Base-by-base conservation (phyloP, 2,797 vertebrate species). In the Falco cherrug region DNA sequence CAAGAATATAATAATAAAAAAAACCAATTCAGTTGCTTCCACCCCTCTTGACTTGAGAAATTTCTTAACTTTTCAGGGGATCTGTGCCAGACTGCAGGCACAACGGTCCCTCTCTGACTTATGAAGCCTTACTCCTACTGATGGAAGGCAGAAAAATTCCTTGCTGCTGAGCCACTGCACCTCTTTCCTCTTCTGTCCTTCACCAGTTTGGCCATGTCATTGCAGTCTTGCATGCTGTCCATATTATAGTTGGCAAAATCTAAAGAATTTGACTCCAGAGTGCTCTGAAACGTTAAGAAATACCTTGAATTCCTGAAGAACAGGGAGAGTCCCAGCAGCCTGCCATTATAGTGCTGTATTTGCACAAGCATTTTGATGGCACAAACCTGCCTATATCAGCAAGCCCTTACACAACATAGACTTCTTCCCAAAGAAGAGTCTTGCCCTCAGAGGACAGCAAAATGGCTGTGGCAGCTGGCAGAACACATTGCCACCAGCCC, bases 201-300 rank as follows among this genome's bases (percentile, higher is more conserved):
- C 47, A 43, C 35, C 11, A 73, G 5, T 69, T 28, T 64, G 43
- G 11, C 31, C 31, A 20, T 0, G 0, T 31, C 26, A 18, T 43
- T 60, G 31, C 14, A 81, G 19, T 45, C 37, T 21, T 53, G 39
- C 21, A 10, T 13, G 10, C 18, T 70, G 9, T 54, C 28, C 0
- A 0, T 43, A 47, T 39, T 61, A 16, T 29, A 29, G 12, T 26
- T 24, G 35, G 50, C 26, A 73, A 87, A 76, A 68, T 21, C 31
- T 37, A 54, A 6, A 0, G 1, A 67, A 54, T 43, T 83, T 59
- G 20, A 69, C 48, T 61, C 6, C 12, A 50, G 26, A 71, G 12
- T 14, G 17, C 74, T 37, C 43, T 14, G 26, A 57, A 79, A 68
- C 22, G 4, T 63, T 39, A 83, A 63, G 33, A 90, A 87, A 64